Conservation (phyloP, 2,797 vertebrate genomes). For the Falco novaeseelandiae region DNA sequence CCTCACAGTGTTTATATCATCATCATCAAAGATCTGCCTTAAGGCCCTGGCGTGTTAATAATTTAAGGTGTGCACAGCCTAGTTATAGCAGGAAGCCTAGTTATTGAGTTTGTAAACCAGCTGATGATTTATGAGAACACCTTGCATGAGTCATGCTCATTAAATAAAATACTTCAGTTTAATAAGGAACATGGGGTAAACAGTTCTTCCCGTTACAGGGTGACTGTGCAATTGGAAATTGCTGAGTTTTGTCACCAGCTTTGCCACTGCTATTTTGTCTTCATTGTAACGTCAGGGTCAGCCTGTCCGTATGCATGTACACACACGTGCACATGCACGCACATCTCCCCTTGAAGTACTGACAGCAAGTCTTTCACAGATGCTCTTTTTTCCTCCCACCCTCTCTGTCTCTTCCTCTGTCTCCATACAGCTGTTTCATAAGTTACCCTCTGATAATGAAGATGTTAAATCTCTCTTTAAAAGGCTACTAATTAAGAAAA, state of each 20-base stretch:
- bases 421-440: conserved; percentile 50
- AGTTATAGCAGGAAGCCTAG: conserved; percentile 94
- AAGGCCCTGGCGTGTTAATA: conserved; percentile 95
- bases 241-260: conserved; percentile 77
- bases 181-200: conserved; percentile 88
- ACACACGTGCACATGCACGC: fast-evolving
- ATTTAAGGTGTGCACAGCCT: conserved; percentile 94
- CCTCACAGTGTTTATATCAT: conserved; percentile 96
- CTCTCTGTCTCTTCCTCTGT: neutral
- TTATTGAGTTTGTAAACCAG: conserved; percentile 99
- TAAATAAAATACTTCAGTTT: conserved; percentile 91
- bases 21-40: conserved; percentile 98
- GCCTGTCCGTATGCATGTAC: neutral
- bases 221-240: conserved; percentile 77
- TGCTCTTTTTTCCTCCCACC: neutral
- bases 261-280: conserved; percentile 60
- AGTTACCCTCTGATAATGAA: conserved; percentile 65
- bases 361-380: neutral
- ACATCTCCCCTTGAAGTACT: neutral
- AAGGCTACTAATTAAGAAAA: conserved; percentile 82
- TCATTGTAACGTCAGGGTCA: conserved; percentile 53
- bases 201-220: conserved; percentile 80
- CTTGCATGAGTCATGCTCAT: conserved; percentile 92
- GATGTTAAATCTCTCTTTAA: conserved; percentile 79
- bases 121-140: conserved; percentile 97